These are phyloP conservation scores for Oreohelix idahoensis DNA, from an alignment of 1,140 invertebrate species.

Conservation along the genomic window DNA sequence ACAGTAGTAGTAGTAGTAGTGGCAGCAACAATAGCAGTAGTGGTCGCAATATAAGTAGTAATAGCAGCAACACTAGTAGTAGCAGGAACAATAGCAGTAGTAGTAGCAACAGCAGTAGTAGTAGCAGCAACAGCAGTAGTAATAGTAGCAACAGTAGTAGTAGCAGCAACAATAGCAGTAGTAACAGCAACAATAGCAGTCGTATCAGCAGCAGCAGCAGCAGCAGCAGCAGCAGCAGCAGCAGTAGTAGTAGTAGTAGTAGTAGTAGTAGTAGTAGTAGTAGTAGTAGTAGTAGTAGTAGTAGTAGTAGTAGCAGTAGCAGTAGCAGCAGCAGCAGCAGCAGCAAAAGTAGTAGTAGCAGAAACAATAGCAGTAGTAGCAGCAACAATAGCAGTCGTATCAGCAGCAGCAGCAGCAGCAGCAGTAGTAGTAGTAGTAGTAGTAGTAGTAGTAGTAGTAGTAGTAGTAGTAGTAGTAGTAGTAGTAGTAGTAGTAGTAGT, in stretches of 20 bases:
- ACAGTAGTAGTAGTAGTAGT: neutral
- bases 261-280: slow-evolving; percentile 37
- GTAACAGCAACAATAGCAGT: neutral
- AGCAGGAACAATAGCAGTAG: slow-evolving; percentile 21
- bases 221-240: neutral
- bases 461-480: slow-evolving; percentile 32
- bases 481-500: slow-evolving; percentile 22
- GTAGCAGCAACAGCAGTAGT: slow-evolving; percentile 23
- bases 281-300: slow-evolving; percentile 27
- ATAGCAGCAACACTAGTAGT: too few species aligned
- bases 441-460: slow-evolving; percentile 25
- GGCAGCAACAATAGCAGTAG: neutral
- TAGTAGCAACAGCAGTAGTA: slow-evolving; percentile 31
- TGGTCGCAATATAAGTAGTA: too few species aligned
- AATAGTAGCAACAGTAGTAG: slow-evolving; percentile 21
- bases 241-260: slow-evolving; percentile 25
- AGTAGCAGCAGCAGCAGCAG: slow-evolving; percentile 26
- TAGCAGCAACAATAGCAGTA: slow-evolving; percentile 6
- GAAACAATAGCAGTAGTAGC: too few species aligned
- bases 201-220: neutral
- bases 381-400: too few species aligned
- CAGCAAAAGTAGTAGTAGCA: too few species aligned
- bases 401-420: neutral
- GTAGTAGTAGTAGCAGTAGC: slow-evolving; percentile 31
- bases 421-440: slow-evolving; percentile 21